Evolutionary conservation across 2,113 vertebrate species (phyloP), one percentile per base, ranked within the genome.

Genomic region (Passer montanus): DNA sequence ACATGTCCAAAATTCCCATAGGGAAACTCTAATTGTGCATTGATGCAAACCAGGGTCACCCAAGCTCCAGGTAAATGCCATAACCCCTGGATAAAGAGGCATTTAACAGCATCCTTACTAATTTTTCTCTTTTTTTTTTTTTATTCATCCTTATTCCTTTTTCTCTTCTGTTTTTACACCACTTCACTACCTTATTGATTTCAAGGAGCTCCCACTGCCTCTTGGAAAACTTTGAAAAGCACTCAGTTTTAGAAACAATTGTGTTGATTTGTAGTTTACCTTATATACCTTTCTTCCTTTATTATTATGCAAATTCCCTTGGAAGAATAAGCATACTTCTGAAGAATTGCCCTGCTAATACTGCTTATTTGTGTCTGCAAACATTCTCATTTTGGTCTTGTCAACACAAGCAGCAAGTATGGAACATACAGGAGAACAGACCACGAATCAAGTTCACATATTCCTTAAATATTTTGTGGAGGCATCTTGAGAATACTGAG

Each of bases 171-270:
- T 89, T 96, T 95, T 77, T 63, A 49, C 33, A 43, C 28, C 24
- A 79, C 28, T 94, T 97, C 96, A 96, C 97, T 93, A 96, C 78
- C 70, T 75, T 49, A 86, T 33, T 93, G 93, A 97, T 96, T 97
- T 97, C 94, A 96, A 97, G 91, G 63, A 95, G 15, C 28, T 93
- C 23, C 79, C 79, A 86, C 35, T 94, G 52, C 44, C 39, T 95
- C 87, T 78, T 46, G 67, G 47, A 97, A 97, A 97, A 87, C 17
- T 64, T 83, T 85, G 84, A 92, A 62, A 97, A 90, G 58, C 26
- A 89, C 94, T 83, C 23, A 94, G 85, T 94, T 95, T 84, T 90
- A 92, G 76, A 97, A 96, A 87, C 62, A 94, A 89, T 96, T 94
- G 44, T 92, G 86, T 92, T 92, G 91, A 81, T 90, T 39, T 58